Evolutionary conservation across 1,140 invertebrate genomes (phyloP).

Genomic region (Drosophila sulfurigaster): DNA sequence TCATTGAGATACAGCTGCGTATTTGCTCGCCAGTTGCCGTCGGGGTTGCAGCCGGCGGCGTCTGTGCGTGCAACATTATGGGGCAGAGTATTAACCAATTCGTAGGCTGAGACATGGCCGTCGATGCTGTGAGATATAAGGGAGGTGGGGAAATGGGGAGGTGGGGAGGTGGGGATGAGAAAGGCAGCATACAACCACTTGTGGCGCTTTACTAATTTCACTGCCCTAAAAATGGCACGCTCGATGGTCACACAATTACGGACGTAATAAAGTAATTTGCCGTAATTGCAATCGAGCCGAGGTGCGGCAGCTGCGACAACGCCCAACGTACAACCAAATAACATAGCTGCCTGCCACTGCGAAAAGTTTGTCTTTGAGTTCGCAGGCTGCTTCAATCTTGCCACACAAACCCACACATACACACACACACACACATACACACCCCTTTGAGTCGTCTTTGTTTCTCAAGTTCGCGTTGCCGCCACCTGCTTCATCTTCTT

Average conservation of each 20-base stretch:
- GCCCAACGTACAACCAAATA: constrained; percentile 17
- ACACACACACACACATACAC: constrained; percentile 4
- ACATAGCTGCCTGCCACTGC: constrained; percentile 30
- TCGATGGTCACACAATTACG: constrained; percentile 84
- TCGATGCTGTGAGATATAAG: background rate
- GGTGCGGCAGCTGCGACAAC: constrained; percentile 41
- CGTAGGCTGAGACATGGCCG: background rate
- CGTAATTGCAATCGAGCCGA: constrained; percentile 84
- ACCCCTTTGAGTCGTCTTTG: constrained; percentile 45
- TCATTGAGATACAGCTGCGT: background rate
- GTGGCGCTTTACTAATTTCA: constrained; percentile 72
- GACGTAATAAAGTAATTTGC: constrained; percentile 85
- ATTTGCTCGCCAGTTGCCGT: constrained; percentile 47
- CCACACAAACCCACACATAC: background rate
- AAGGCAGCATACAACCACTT: constrained; percentile 65
- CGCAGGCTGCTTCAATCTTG: constrained; percentile 7
- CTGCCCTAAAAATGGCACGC: constrained; percentile 79
- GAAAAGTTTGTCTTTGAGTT: constrained; percentile 52
- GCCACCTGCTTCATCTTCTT: constrained; percentile 6
- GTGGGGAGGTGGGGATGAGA: background rate
- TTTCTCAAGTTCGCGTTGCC: constrained; percentile 53
- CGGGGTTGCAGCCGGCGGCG: constrained; percentile 40
- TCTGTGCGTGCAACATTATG: constrained; percentile 39
- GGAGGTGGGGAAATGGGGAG: background rate
- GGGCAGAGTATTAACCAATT: constrained; percentile 27